Base-by-base conservation (phyloP, 2,113 vertebrate species). In the Lycaon pictus region DNA sequence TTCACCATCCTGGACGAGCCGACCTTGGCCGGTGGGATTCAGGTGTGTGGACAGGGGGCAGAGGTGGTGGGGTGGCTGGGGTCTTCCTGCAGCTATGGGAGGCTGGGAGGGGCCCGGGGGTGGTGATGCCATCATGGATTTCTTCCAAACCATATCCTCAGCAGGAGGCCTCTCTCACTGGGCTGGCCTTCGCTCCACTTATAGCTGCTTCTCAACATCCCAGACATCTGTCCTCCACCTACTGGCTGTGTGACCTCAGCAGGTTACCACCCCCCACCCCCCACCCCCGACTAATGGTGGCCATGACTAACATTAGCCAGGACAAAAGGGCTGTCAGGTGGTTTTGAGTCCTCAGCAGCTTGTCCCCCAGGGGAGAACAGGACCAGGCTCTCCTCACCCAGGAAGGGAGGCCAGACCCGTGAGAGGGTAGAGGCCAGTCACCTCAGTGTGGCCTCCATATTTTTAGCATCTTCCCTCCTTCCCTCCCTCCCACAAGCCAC, bases 401-500 rank as follows among this genome's bases (percentile, higher is more conserved):
- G 8, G 13, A 53, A 77, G 81, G 62, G 87, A 97, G 81, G 90
- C 76, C 72, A 5, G 77, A 79, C 63, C 83, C 27, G 0, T 1
- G 67, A 25, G 32, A 89, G 93, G 62, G 86, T 32, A 91, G 65
- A 93, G 91, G 29, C 56, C 16, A 8, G 92, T 81, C 71, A 95
- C 96, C 90, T 96, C 96, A 56, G 95, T 83, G 96, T 93, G 94
- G 96, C 90, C 92, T 74, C 32, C 4, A 65, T 97, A 98, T 97
- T 98, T 98, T 98, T 98, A 98, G 96, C 76, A 3, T 90, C 58
- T 92, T 97, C 22, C 96, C 92, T 97, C 88, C 79, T 88, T 93
- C 86, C 76, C 67, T 97, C 93, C 93, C 69, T 96, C 93, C 98
- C 96, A 27, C 96, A 97, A 98, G 96, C 98, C 96, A 88, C 97